Base-by-base conservation (phyloP, 1,140 invertebrate species). In the Ectropis grisescens region DNA sequence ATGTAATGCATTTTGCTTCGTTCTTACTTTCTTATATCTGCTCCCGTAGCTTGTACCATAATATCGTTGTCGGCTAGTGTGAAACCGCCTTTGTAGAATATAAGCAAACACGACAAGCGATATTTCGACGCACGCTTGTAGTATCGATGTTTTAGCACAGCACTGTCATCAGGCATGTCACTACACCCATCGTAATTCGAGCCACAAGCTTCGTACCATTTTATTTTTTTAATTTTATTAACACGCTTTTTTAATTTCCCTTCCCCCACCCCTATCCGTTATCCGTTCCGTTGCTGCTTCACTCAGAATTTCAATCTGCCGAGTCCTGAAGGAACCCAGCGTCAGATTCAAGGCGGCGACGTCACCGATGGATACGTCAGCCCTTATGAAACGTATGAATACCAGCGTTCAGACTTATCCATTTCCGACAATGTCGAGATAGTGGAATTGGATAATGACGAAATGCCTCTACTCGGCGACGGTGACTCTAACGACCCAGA, bases 141-240 rank as follows among this genome's bases (percentile, higher is more conserved):
- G n/a, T n/a, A n/a, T n/a, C n/a, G n/a, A n/a, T n/a, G n/a, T n/a
- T n/a, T n/a, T n/a, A n/a, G n/a, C n/a, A n/a, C n/a, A n/a, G n/a
- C n/a, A n/a, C 40, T 58, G 65, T 70, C 52, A 66, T 65, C 62
- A 62, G 53, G 47, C 67, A 71, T 75, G 65, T 34, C 52, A 60
- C 52, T 35, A 37, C 40, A 42, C 24, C 35, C 33, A 48, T 36
- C 40, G 29, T 30, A 29, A 40, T 46, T 43, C 12, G 29, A 39
- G 12, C 37, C 49, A 48, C 41, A 35, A 31, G 53, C 56, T 75
- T 58, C 51, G 49, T 55, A 59, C 55, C 61, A 66, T 55, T n/a
- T 61, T 66, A 71, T 67, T 70, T 81, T 65, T 84, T 84, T 84
- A 61, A 78, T 78, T 84, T 83, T 80, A 82, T 83, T 83, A 83